These are phyloP conservation scores for Digitonthophagus gazella DNA, from an alignment of 2,888 invertebrate species.

Conservation along the genomic window DNA sequence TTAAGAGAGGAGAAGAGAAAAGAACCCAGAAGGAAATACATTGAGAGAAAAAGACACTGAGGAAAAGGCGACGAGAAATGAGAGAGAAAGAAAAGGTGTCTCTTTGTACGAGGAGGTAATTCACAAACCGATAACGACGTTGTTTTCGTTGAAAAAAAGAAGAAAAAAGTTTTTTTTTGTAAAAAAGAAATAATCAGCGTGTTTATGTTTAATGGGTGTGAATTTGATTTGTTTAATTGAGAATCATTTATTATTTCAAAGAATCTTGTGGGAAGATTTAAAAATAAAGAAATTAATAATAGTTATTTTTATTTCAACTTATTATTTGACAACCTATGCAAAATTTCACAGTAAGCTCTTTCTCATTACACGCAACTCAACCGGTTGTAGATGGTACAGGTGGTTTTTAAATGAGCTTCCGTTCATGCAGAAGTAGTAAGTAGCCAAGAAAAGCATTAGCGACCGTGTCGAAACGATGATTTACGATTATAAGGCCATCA, in stretches of 20 bases:
- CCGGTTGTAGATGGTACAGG: neutral
- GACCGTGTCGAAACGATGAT: conserved; percentile 12
- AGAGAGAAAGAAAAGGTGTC: conserved; percentile 2
- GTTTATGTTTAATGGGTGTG: neutral
- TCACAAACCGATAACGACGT: neutral
- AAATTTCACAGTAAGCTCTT: neutral
- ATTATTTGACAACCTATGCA: neutral
- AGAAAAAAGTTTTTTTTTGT: neutral
- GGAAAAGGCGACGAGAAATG: too few relatives aligned
- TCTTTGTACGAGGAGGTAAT: neutral
- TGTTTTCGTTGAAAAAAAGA: neutral
- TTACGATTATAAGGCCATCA: conserved; percentile 13
- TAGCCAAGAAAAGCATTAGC: conserved; percentile 10
- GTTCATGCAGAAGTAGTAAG: neutral
- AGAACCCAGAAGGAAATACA: neutral
- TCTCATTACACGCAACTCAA: neutral
- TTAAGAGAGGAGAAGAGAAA: neutral
- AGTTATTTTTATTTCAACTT: too few relatives aligned
- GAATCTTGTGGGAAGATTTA: neutral
- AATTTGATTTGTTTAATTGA: neutral
- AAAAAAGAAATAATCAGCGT: neutral
- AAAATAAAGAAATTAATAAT: too few relatives aligned
- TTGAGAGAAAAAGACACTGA: too few relatives aligned
- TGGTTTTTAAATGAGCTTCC: neutral
- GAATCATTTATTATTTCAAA: neutral